Base-by-base conservation (phyloP, 2,797 vertebrate species). In the Pipistrellus nathusii region DNA sequence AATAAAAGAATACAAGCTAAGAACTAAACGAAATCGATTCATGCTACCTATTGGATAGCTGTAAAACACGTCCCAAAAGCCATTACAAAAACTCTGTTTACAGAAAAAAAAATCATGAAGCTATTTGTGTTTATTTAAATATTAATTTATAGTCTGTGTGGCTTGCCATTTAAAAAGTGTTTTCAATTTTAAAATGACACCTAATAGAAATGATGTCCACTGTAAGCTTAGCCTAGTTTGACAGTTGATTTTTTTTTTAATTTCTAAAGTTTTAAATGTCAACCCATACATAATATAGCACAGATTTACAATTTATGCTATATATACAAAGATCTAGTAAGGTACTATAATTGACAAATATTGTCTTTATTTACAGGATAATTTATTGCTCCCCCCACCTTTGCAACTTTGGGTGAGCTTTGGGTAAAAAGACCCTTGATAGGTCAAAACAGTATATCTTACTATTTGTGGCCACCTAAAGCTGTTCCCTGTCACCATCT, bases 171-270 rank as follows among this genome's bases (percentile, higher is more conserved):
- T 91, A 46, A 93, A 55, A 87, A 94, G 51, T 93, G 8, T 77
- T 85, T 92, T 95, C 25, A 5, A 21, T 73, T 90, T 82, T 87
- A 94, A 96, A 94, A 46, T 72, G 85, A 75, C 64, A 68, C 68
- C 92, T 90, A 53, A 35, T 17, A 87, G n/a, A 96, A 94, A 11
- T 86, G 14, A 30, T 86, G 92, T 94, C 73, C 7, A 72, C 66
- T 88, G 94, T 55, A 84, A 14, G 85, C 73, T 93, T 71, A 35
- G 21, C 48, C 76, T 30, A 46, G 62, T 96, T 89, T 93, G 90
- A 7, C 5, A 71, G 18, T 21, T n/a, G 51, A 6, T 75, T 91
- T 93, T 25, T 51, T 55, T 53, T 35, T 75, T 1, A 82, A 82
- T 82, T 94, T 81, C 46, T 41, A 87, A 68, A 48, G 25, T 88